phyloP scores from a whole-genome alignment of 2,888 invertebrate species.

The Drosophila phalerata region DNA sequence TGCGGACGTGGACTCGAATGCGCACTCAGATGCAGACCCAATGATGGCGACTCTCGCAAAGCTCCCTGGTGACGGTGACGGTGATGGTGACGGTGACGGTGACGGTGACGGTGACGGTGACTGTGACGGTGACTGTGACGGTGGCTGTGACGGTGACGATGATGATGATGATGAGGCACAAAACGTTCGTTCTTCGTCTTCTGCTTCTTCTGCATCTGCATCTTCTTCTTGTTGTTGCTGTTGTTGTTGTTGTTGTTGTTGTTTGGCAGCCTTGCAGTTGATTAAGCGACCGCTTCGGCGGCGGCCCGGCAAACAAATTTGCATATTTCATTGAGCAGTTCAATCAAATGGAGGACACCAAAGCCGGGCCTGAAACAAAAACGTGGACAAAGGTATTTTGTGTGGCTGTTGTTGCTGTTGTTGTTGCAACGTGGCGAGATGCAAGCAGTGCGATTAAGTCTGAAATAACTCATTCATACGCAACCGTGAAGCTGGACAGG shows the following conservation, averaged over 20 bases:
- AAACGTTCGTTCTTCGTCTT: constrained; percentile 29
- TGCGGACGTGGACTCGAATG: constrained; percentile 41
- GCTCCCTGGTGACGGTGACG: constrained; percentile 43
- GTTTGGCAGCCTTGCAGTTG: constrained; percentile 63
- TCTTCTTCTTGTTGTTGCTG: neutral
- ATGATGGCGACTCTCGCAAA: constrained; percentile 53
- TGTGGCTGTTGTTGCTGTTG: neutral
- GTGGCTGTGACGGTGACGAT: constrained; percentile 46
- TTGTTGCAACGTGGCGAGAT: constrained; percentile 61
- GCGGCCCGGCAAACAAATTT: constrained; percentile 73
- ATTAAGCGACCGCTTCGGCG: constrained; percentile 69
- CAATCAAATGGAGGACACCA: constrained; percentile 81
- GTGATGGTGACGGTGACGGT: constrained; percentile 47
- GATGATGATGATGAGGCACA: constrained; percentile 53
- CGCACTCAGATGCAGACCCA: constrained; percentile 48
- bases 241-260: neutral
- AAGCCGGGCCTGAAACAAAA: constrained; percentile 64
- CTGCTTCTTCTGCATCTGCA: neutral
- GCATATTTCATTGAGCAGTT: constrained; percentile 85
- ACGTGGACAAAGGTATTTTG: constrained; percentile 55
- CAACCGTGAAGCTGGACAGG: constrained; percentile 64
- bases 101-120: constrained; percentile 37
- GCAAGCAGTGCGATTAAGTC: constrained; percentile 73
- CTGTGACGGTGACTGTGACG: constrained; percentile 48
- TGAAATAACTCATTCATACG: constrained; percentile 84